phyloP scores from a whole-genome alignment of 2,797 vertebrate species.

The Semotilus atromaculatus region DNA sequence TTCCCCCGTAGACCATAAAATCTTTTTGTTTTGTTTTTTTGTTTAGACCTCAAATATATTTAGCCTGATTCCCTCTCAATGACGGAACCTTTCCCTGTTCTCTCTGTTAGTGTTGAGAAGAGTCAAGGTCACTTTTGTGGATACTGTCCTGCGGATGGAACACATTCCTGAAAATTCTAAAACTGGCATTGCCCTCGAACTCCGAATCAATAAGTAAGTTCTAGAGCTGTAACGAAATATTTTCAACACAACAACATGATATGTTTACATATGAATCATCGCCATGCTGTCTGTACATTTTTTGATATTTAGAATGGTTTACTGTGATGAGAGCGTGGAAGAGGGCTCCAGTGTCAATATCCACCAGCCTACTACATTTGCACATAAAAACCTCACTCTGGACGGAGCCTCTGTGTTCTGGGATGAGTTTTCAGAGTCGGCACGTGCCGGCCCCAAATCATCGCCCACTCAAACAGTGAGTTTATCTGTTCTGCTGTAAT shows the following conservation, averaged over 20 bases:
- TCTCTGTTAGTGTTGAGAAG: slow-evolving; percentile 89
- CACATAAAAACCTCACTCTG: slow-evolving; percentile 93
- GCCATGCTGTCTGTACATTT: not conserved
- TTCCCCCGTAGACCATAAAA: too few relatives aligned
- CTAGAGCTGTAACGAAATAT: not conserved
- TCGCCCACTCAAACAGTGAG: slow-evolving; percentile 88
- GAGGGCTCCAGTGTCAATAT: slow-evolving; percentile 90
- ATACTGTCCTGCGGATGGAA: slow-evolving; percentile 93
- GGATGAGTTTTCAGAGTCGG: slow-evolving; percentile 93
- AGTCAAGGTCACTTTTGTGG: slow-evolving; percentile 95
- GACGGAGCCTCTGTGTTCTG: slow-evolving; percentile 91
- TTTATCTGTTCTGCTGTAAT: slow-evolving; percentile 18
- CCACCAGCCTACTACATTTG: slow-evolving; percentile 94
- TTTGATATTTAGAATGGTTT: slow-evolving; percentile 83
- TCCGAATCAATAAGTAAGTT: slow-evolving; percentile 91
- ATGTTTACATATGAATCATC: not conserved
- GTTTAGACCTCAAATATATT: not conserved
- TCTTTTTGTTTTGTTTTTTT: not conserved
- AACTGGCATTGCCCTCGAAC: slow-evolving; percentile 94
- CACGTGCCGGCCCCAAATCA: slow-evolving; percentile 87
- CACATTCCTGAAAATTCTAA: slow-evolving; percentile 96
- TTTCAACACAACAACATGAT: not conserved
- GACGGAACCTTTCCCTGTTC: not conserved
- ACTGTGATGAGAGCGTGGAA: slow-evolving; percentile 93
- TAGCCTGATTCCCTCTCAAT: not conserved